Percentiles rank a stretch among this genome's conserved stretches.
phyloP scores from a whole-genome alignment of 2,113 vertebrate species.

The Strix aluco region DNA sequence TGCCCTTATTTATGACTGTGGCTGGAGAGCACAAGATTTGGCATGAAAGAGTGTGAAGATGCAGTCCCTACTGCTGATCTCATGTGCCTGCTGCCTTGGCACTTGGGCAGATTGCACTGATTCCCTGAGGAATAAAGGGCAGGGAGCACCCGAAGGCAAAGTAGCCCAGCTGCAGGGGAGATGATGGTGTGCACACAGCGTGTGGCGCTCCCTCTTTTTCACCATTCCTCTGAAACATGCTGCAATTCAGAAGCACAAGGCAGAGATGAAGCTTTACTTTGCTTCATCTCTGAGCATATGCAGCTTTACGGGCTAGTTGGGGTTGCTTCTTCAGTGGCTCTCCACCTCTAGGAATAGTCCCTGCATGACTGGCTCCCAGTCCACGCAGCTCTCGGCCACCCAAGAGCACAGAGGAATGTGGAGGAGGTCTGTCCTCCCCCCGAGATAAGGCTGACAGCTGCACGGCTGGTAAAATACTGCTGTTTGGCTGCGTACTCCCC shows the following conservation, averaged over 20 bases:
- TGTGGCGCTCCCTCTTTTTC: not conserved
- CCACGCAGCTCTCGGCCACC: not conserved
- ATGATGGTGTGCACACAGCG: not conserved
- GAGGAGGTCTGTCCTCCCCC: not conserved
- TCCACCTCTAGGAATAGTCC: not conserved
- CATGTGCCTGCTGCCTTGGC: not conserved
- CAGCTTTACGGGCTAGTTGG: not conserved
- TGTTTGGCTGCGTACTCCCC: not conserved
- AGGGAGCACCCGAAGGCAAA: not conserved
- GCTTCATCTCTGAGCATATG: not conserved
- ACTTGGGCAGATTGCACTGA: not conserved
- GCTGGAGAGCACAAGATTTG: not conserved
- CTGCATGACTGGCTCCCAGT: not conserved
- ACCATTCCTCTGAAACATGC: not conserved
- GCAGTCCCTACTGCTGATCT: not conserved
- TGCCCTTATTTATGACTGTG: not conserved
- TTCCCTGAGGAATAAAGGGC: not conserved
- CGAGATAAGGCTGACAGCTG: not conserved
- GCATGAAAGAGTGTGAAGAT: not conserved
- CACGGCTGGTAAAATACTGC: not conserved
- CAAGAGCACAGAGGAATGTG: accelerated
- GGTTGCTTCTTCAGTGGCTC: not conserved
- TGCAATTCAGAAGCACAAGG: not conserved
- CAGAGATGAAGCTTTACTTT: not conserved
- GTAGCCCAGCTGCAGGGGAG: not conserved